Evolutionary conservation across 1,140 invertebrate genomes (phyloP), one percentile per base, ranked within the genome.

Genomic region (Drosophila sucinea): DNA sequence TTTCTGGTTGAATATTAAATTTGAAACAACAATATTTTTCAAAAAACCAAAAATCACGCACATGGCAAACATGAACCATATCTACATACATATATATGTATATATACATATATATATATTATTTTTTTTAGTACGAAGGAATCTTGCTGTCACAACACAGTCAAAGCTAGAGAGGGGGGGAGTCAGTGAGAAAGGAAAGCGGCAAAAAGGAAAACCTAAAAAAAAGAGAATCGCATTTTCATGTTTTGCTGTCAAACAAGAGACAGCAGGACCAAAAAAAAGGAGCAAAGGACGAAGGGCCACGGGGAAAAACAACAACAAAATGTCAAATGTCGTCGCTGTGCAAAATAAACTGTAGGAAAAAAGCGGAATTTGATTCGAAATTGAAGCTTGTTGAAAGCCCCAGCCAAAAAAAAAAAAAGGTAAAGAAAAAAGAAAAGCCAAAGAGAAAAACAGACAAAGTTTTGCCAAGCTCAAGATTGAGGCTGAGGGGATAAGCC

Each of bases 331-430:
- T 74, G 47, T 56, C 44, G 23, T 40, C 35, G 10, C 58, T 75
- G 47, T 74, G 40, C 67, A 72, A 73, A 51, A 38, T 57, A 33
- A 38, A 35, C 25, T 47, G 33, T 17, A 40, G 1, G 44, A 44
- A 75, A 75, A 68, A 68, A 60, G 11, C 32, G 57, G 57, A 68
- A 75, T 68, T 75, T 56, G 57, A 75, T 75, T 75, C 65, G 57
- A 62, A 62, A 67, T 68, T 67, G 35, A 55, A 35, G 71, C 71
- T 66, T 23, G 70, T 23, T 35, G 60, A 51, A 54, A 10, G 61
- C 71, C 35, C 30, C 2, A 4, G 2, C 2, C 30, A 3, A 41
- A 41, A 41, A 41, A 41, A 3, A 41, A n/a, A 17, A 10, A 23
- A n/a, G n/a, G n/a, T 1, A 4, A 58, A 23, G 35, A 25, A 23